Conservation (phyloP, 2,888 invertebrate species). For the Ichneumoninae sp. region DNA sequence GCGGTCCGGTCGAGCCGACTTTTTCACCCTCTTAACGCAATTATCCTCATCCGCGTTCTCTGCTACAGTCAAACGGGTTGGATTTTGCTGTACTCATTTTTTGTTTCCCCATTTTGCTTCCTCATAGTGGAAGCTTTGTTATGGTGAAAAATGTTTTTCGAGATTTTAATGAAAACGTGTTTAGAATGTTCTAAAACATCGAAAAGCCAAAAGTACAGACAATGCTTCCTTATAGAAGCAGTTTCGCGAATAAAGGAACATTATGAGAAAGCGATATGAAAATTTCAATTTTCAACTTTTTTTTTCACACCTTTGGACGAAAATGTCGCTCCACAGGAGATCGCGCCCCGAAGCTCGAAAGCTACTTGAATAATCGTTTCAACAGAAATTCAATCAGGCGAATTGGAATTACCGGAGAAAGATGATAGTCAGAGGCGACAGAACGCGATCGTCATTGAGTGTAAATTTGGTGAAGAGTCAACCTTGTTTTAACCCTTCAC, state of each 20-base stretch:
- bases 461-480: neutral
- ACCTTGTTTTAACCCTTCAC: neutral
- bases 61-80: slow-evolving; percentile 54
- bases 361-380: neutral
- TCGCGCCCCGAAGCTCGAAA: neutral
- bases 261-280: too few species aligned
- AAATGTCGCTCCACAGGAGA: neutral
- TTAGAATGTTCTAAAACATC: too few species aligned
- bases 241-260: too few species aligned
- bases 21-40: slow-evolving; percentile 45
- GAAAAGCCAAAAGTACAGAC: too few species aligned
- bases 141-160: too few species aligned
- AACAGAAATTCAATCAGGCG: neutral
- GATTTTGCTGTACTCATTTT: slow-evolving; percentile 20
- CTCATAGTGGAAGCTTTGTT: too few species aligned
- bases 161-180: too few species aligned
- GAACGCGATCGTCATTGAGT: neutral
- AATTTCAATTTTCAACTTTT: too few species aligned
- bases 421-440: neutral
- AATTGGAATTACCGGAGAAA: neutral
- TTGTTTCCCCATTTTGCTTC: neutral
- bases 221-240: too few species aligned
- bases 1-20: slow-evolving; percentile 31
- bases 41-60: slow-evolving; percentile 51
- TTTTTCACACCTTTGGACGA: neutral